These are phyloP conservation scores for Adelosebastes latens DNA, from an alignment of 2,797 vertebrate species.

Conservation along the genomic window DNA sequence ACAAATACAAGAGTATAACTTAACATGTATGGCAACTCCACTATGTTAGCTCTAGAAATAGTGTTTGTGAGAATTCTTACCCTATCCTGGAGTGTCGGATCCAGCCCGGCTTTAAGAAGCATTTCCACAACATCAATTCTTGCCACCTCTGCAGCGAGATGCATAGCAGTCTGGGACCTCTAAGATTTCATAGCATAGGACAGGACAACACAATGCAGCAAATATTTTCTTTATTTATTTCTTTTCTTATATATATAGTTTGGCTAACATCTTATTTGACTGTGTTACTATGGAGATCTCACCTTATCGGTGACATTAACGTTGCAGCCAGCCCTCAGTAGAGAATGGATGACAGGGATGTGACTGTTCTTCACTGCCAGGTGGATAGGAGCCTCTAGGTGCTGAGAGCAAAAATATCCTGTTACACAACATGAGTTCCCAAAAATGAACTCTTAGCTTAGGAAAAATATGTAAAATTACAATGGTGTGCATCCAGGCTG, in stretches of 20 bases:
- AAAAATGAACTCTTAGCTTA: background rate
- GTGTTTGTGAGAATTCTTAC: conserved; percentile 68
- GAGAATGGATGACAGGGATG: conserved; percentile 81
- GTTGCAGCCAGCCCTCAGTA: conserved; percentile 84
- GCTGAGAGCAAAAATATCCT: conserved; percentile 72
- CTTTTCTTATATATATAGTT: background rate
- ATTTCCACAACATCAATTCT: conserved; percentile 89
- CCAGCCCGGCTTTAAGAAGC: conserved; percentile 86
- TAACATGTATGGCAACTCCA: background rate
- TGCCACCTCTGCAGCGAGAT: conserved; percentile 89
- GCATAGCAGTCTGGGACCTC: conserved; percentile 89
- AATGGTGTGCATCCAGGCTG: background rate
- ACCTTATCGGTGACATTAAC: conserved; percentile 85
- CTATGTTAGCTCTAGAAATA: background rate
- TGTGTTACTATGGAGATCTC: background rate
- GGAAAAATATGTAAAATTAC: background rate
- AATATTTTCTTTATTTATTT: background rate
- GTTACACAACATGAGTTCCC: background rate
- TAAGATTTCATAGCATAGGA: conserved; percentile 47
- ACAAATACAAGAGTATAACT: background rate
- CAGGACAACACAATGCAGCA: background rate
- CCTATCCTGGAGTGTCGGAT: conserved; percentile 85
- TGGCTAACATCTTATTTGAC: background rate
- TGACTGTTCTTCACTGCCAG: conserved; percentile 87
- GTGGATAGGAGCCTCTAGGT: conserved; percentile 86